Evolutionary conservation across 1,140 invertebrate species (phyloP).

Genomic region (Eubasilissa regina): DNA sequence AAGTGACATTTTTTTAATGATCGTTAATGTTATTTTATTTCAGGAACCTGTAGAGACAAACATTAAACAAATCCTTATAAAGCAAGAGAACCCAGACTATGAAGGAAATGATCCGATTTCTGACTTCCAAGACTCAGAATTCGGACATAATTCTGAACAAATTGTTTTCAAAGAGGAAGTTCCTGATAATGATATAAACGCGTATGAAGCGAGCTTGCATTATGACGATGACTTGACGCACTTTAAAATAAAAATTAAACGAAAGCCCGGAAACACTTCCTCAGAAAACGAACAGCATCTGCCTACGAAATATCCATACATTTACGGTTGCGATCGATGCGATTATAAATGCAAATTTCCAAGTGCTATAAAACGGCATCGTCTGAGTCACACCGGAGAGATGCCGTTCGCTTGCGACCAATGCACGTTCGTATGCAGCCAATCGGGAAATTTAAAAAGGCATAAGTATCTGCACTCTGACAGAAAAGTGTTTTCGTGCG

Average conservation of each 20-base stretch:
- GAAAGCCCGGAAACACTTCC: conserved; percentile 3
- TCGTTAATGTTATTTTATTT: not conserved
- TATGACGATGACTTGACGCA: not conserved
- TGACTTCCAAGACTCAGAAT: not conserved
- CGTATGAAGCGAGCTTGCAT: not conserved
- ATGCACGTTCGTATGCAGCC: conserved; percentile 25
- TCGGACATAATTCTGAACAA: not conserved
- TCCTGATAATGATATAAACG: conserved; percentile 24
- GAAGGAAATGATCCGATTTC: not conserved
- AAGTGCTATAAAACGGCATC: conserved; percentile 59
- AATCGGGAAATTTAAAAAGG: conserved; percentile 60
- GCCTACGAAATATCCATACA: not conserved
- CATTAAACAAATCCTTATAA: not conserved
- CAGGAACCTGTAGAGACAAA: not conserved
- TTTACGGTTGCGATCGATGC: conserved; percentile 14
- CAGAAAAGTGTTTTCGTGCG: conserved; percentile 71
- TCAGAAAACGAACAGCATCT: not conserved
- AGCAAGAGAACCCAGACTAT: not conserved
- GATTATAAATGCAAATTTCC: conserved; percentile 35
- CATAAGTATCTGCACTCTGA: conserved; percentile 69
- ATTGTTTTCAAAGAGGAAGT: conserved; percentile 29
- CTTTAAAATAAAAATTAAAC: not conserved
- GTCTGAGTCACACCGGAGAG: conserved; percentile 61
- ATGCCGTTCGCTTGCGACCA: conserved; percentile 61
- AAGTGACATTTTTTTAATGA: too few relatives aligned